phyloP scores from a whole-genome alignment of 2,797 vertebrate species.

The Anolis apletophallus region DNA sequence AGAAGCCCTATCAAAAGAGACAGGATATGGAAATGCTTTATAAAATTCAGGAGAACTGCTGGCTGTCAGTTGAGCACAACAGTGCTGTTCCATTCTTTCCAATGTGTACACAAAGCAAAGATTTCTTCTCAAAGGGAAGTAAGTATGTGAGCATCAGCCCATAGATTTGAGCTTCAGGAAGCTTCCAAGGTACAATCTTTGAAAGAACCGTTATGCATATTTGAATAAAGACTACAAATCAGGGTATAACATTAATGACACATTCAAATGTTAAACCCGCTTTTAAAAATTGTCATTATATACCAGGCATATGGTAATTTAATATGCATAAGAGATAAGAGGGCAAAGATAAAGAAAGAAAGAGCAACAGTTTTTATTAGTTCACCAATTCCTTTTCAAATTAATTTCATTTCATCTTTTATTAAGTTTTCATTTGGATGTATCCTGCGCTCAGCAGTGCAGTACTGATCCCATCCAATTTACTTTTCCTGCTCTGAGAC shows the following conservation, averaged over 20 bases:
- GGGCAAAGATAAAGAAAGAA: not conserved
- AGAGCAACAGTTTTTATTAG: not conserved
- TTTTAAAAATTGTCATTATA: not conserved
- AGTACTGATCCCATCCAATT: constrained; percentile 70
- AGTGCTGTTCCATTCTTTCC: too few species aligned
- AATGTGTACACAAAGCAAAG: not conserved
- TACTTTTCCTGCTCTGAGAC: constrained; percentile 76
- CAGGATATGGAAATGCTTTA: too few species aligned
- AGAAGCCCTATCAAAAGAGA: not conserved
- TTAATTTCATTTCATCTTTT: constrained; percentile 66
- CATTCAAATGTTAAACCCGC: not conserved
- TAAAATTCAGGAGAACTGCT: too few species aligned
- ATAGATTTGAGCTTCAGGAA: not conserved
- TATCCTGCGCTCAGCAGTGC: constrained; percentile 74
- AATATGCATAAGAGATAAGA: not conserved
- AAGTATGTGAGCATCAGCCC: not conserved
- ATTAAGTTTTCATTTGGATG: constrained; percentile 61
- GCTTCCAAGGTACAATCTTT: not conserved
- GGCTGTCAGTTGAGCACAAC: too few species aligned
- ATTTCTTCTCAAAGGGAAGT: not conserved
- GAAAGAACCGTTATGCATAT: not conserved
- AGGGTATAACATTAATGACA: not conserved
- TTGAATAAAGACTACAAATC: not conserved
- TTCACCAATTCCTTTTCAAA: constrained; percentile 59
- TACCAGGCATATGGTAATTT: not conserved